phyloP scores from a whole-genome alignment of 1,140 invertebrate species.

The Bombus turneri region DNA sequence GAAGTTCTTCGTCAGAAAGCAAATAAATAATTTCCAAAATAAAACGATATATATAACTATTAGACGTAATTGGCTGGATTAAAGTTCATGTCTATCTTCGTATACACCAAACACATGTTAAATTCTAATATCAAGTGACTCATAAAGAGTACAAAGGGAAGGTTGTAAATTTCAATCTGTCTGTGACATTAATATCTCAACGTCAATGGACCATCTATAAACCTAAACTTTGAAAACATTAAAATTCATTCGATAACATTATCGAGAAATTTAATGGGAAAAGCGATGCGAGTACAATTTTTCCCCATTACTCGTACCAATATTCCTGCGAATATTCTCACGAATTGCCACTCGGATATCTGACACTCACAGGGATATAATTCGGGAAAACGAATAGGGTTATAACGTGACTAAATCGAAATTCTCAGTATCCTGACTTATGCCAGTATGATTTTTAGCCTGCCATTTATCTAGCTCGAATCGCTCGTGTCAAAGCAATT shows the following conservation, averaged over 20 bases:
- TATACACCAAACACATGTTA: not conserved
- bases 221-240: not conserved
- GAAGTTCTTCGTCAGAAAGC: not conserved
- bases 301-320: no score
- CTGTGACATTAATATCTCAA: not conserved
- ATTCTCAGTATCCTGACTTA: no score
- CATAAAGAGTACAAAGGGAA: not conserved
- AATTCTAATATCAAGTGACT: not conserved
- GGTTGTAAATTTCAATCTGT: constrained; percentile 1
- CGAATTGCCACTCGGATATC: no score
- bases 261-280: not conserved
- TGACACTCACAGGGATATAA: no score
- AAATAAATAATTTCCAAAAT: not conserved
- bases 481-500: not conserved
- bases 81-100: not conserved
- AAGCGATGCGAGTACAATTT: no score
- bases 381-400: no score
- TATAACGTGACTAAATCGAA: no score
- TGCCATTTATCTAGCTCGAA: no score
- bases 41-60: not conserved
- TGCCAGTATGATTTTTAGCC: no score
- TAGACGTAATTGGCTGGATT: not conserved
- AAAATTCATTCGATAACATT: not conserved
- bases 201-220: not conserved
- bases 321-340: no score